Evolutionary conservation across 2,797 vertebrate genomes (phyloP).

Genomic region (Fratercula arctica): DNA sequence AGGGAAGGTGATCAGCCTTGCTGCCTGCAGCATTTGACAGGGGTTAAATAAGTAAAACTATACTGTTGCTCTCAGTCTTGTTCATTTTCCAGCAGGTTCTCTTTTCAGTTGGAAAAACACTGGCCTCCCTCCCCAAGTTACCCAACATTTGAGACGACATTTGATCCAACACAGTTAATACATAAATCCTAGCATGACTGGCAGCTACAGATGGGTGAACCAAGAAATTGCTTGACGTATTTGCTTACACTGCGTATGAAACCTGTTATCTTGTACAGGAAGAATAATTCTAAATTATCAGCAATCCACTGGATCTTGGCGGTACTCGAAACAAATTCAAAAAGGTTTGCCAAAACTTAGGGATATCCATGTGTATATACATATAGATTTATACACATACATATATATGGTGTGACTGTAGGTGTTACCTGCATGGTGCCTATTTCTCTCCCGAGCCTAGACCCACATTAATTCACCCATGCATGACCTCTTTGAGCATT

Average conservation of each 20-base stretch:
- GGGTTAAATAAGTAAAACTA: not conserved
- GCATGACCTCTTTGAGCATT: not conserved
- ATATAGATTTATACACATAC: not conserved
- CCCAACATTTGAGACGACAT: slow-evolving; percentile 31
- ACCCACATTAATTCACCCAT: not conserved
- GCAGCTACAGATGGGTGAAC: slow-evolving; percentile 65
- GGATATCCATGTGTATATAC: not conserved
- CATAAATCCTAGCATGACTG: slow-evolving; percentile 60
- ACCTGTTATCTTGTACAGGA: slow-evolving; percentile 33
- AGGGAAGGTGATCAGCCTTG: not conserved
- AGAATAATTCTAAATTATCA: slow-evolving; percentile 42
- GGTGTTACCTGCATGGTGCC: not conserved
- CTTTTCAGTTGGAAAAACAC: slow-evolving; percentile 26
- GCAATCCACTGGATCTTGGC: slow-evolving; percentile 38
- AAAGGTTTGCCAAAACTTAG: not conserved
- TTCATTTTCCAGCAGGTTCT: not conserved
- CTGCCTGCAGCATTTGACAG: not conserved
- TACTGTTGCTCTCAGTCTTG: not conserved
- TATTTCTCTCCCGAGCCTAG: not conserved
- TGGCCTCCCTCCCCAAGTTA: slow-evolving; percentile 29
- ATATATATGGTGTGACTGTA: not conserved
- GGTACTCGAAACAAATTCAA: not conserved
- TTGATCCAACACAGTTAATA: slow-evolving; percentile 47
- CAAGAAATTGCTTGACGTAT: slow-evolving; percentile 70
- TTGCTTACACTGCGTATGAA: slow-evolving; percentile 42